A percentile compares a stretch with the other conserved stretches of the same genome.
Conservation (phyloP, 2,797 vertebrate species). For the Anableps anableps region DNA sequence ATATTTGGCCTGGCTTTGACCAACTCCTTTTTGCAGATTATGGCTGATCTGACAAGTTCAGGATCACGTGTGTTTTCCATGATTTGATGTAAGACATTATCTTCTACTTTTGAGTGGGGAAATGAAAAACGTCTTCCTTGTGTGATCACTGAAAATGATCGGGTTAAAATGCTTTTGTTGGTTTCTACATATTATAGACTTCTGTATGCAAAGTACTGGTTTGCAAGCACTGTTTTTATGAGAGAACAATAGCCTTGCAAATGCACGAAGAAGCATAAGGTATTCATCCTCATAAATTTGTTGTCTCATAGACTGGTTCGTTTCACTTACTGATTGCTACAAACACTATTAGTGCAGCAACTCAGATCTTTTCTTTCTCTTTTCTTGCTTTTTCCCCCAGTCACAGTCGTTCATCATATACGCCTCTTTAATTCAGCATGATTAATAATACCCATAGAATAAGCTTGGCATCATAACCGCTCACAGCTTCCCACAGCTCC, state of each 20-base stretch:
- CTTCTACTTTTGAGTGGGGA: constrained; percentile 37
- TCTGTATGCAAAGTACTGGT: constrained; percentile 17
- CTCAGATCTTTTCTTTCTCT: constrained; percentile 39
- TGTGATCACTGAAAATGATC: constrained; percentile 40
- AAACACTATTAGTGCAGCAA: constrained; percentile 40
- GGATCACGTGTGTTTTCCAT: constrained; percentile 44
- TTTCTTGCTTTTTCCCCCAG: constrained; percentile 32
- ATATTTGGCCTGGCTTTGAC: constrained; percentile 70
- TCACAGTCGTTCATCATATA: constrained; percentile 59
- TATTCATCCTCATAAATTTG: constrained; percentile 50
- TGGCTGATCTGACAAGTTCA: constrained; percentile 46
- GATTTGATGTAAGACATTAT: constrained; percentile 50
- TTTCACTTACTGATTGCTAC: constrained; percentile 31
- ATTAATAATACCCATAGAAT: constrained; percentile 70
- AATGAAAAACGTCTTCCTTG: constrained; percentile 27
- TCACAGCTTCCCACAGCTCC: constrained; percentile 41
- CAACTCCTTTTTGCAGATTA: constrained; percentile 54
- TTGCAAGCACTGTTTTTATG: constrained; percentile 58
- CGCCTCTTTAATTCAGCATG: constrained; percentile 57
- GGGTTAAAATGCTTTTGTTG: constrained; percentile 46
- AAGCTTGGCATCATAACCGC: constrained; percentile 60
- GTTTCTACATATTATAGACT: constrained; percentile 67
- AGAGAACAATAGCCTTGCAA: constrained; percentile 63
- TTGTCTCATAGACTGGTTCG: constrained; percentile 28
- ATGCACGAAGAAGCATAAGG: constrained; percentile 21